Conservation (phyloP, 2,113 vertebrate species). For the Phrynosoma blainvillii region DNA sequence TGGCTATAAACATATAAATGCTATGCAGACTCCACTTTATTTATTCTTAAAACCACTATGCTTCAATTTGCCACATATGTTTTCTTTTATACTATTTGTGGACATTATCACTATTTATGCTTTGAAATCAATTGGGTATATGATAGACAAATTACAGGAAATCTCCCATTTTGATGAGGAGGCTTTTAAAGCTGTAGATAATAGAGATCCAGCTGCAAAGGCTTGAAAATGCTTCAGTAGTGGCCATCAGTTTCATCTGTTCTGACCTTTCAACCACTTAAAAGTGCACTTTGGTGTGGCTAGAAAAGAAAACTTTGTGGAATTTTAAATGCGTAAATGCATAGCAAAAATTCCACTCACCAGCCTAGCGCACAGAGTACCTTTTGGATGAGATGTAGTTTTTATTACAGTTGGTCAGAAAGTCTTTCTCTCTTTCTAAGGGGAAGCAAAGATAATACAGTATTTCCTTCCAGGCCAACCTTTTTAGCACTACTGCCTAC, state of each 20-base stretch:
- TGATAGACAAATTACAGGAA: slow-evolving; percentile 71
- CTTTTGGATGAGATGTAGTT: slow-evolving; percentile 72
- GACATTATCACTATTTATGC: slow-evolving; percentile 47
- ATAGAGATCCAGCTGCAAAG: slow-evolving; percentile 57
- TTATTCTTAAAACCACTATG: not conserved
- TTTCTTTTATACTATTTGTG: slow-evolving; percentile 31
- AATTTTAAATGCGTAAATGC: slow-evolving; percentile 76
- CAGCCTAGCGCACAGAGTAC: slow-evolving; percentile 73
- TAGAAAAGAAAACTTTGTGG: slow-evolving; percentile 73
- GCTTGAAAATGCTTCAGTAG: slow-evolving; percentile 64
- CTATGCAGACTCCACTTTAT: not conserved
- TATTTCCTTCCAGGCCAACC: not conserved
- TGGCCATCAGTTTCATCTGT: slow-evolving; percentile 69
- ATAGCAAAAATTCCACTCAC: slow-evolving; percentile 65
- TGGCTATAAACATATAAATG: not conserved
- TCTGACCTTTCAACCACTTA: slow-evolving; percentile 61
- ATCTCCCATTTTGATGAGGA: slow-evolving; percentile 52
- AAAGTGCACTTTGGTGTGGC: slow-evolving; percentile 61
- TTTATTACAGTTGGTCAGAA: slow-evolving; percentile 72
- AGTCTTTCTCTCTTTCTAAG: slow-evolving; percentile 60
- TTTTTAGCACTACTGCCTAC: slow-evolving; percentile 54
- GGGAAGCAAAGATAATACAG: not conserved
- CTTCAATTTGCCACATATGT: slow-evolving; percentile 7
- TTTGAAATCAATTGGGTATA: slow-evolving; percentile 45
- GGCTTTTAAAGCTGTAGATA: slow-evolving; percentile 68